Percentiles rank a stretch among this genome's conserved stretches.
These are phyloP conservation scores for Clarias macrocephalus DNA, from an alignment of 2,113 vertebrate genomes.

Conservation along the genomic window DNA sequence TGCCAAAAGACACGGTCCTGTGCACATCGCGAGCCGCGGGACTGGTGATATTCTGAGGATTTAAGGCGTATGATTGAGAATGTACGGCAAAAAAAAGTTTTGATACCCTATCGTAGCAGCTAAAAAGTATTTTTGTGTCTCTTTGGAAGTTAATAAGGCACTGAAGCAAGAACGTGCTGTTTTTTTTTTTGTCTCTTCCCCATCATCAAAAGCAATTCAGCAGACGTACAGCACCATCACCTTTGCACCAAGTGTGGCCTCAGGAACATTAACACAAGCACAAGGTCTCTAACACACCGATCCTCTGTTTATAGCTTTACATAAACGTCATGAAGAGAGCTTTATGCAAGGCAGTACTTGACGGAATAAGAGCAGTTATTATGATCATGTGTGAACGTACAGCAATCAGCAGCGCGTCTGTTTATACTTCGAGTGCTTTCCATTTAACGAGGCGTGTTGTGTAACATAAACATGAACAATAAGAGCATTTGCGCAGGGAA, in stretches of 20 bases:
- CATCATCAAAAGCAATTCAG: neutral
- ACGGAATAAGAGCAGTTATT: neutral
- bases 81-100: too few relatives aligned
- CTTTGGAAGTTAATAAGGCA: too few relatives aligned
- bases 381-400: neutral
- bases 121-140: neutral
- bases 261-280: neutral
- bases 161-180: neutral
- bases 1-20: too few relatives aligned
- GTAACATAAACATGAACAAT: neutral
- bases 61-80: too few relatives aligned
- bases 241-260: neutral
- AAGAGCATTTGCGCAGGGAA: neutral
- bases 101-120: neutral
- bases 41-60: too few relatives aligned
- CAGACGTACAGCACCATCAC: neutral
- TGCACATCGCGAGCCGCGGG: too few relatives aligned
- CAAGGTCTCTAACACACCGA: neutral
- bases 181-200: neutral
- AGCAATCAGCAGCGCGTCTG: neutral
- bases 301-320: neutral
- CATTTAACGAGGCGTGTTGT: neutral
- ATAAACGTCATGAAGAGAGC: neutral
- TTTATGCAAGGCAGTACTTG: conserved; percentile 25
- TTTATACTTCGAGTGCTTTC: conserved; percentile 9